Conservation (phyloP, 2,797 vertebrate genomes). For the Percopsis omiscomaycus region DNA sequence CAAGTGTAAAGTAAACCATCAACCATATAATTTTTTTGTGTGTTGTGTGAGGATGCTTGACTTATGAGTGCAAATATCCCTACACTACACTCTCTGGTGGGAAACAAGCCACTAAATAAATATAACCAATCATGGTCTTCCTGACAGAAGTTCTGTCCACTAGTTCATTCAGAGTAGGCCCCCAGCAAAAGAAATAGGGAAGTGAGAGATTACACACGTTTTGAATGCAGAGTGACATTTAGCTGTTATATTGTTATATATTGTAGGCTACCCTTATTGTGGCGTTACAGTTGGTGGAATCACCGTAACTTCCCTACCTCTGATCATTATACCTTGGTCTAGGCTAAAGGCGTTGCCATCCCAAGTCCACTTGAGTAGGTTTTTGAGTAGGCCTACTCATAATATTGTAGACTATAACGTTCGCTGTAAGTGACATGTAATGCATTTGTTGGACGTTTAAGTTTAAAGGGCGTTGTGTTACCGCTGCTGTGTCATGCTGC, state of each 20-base stretch:
- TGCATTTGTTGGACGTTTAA: too few relatives aligned
- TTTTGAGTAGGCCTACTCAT: conserved; percentile 44
- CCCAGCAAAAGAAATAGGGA: conserved; percentile 43
- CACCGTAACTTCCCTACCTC: too few relatives aligned
- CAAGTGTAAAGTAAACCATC: conserved; percentile 62
- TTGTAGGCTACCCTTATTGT: too few relatives aligned
- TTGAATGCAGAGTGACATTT: too few relatives aligned
- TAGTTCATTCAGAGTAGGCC: conserved; percentile 52
- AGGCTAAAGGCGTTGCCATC: too few relatives aligned
- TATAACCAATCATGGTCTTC: conserved; percentile 68
- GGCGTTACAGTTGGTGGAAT: too few relatives aligned
- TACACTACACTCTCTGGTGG: conserved; percentile 61
- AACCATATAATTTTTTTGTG: conserved; percentile 54
- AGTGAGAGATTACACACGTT: conserved; percentile 14
- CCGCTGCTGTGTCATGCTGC: too few relatives aligned
- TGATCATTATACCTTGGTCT: too few relatives aligned
- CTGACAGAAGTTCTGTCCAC: conserved; percentile 70
- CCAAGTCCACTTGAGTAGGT: too few relatives aligned
- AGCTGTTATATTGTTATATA: too few relatives aligned
- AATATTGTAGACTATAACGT: conserved; percentile 48
- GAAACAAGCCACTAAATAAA: conserved; percentile 80
- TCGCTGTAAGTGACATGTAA: conserved; percentile 41
- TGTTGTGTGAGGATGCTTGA: conserved; percentile 65
- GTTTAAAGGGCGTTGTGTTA: too few relatives aligned
- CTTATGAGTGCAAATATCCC: conserved; percentile 62